Base-by-base conservation (phyloP, 1,140 invertebrate genomes). In the Hydropsyche tenuis region DNA sequence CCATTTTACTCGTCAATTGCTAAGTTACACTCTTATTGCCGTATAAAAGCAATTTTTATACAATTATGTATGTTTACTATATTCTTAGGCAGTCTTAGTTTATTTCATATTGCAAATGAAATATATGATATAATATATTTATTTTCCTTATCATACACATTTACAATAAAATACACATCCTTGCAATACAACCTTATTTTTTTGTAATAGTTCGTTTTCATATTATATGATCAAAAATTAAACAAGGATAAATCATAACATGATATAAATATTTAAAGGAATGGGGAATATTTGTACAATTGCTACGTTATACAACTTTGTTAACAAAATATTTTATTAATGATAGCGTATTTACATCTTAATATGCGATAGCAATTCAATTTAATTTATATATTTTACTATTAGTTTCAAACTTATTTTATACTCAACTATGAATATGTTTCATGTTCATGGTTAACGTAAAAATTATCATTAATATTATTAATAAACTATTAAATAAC, bases 21-120 rank as follows among this genome's bases (percentile, higher is more conserved):
- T 23, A 60, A 27, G 23, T 22, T 60, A 60, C 56, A 60, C 56
- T 60, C 23, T 56, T 56, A 56, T 56, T 56, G 68, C 23, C 51
- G 56, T 70, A 70, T 70, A 70, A 70, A 70, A 70, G 68, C 68
- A 70, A 69, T 23, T 46, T 65, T 43, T 65, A 65, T 65, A 70
- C 43, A 53, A 70, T 70, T 37, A 56, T n/a, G 51, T 70, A 70
- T 70, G 51, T 48, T n/a, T 48, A 48, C 16, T 48, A 46, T 70
- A 70, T 46, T 4, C 51, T 70, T 70, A 70, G 56, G 68, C 68
- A 70, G 68, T 70, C 68, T 70, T 70, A 56, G 68, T 70, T 65
- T 53, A 42, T 70, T 56, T 70, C 20, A 42, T 70, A 56, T 70
- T 53, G 68, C 68, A 70, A 70, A 70, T 37, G 25, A 70, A 56